Conservation (phyloP, 2,113 vertebrate species). For the Pristiophorus japonicus region DNA sequence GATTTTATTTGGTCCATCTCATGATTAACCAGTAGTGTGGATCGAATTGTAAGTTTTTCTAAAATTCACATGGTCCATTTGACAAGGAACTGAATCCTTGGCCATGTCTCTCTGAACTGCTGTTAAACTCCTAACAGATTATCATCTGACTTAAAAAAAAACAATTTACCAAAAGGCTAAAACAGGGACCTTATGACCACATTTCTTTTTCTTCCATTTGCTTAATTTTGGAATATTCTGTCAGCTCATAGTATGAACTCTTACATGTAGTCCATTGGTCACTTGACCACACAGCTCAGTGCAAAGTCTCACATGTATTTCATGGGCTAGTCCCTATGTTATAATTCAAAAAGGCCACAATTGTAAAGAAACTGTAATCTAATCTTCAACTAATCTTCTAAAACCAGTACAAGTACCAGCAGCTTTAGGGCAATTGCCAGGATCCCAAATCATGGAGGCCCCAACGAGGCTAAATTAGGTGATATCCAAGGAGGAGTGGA, state of each 20-base stretch:
- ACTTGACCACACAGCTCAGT: not conserved
- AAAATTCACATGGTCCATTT: not conserved
- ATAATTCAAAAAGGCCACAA: not conserved
- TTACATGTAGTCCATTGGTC: not conserved
- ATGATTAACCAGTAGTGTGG: not conserved
- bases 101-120: not conserved
- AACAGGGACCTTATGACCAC: not conserved
- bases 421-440: not conserved
- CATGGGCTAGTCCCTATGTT: not conserved
- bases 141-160: not conserved
- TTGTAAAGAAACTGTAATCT: not conserved
- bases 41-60: not conserved
- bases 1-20: not conserved
- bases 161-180: not conserved
- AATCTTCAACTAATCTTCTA: no score
- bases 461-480: not conserved
- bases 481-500: not conserved
- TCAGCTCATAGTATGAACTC: not conserved
- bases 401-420: not conserved
- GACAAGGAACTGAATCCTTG: slow-evolving; percentile 2
- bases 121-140: not conserved
- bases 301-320: not conserved
- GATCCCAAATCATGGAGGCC: not conserved
- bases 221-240: not conserved
- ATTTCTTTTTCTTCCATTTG: not conserved